phyloP scores from a whole-genome alignment of 1,140 invertebrate genomes.

The Drosophila willistoni region DNA sequence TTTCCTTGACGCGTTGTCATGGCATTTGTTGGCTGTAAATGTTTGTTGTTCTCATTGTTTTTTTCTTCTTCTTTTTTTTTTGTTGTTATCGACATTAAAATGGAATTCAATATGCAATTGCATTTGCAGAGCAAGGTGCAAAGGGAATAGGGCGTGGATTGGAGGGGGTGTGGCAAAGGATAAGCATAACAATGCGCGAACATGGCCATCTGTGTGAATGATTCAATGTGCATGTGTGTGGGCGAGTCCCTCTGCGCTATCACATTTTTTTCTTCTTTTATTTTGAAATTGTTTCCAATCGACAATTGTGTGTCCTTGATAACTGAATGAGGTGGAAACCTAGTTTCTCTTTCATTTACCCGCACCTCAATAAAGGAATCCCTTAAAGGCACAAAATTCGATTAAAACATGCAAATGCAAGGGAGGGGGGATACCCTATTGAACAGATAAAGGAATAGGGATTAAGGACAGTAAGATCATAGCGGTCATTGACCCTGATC shows the following conservation, averaged over 20 bases:
- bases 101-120: constrained; percentile 62
- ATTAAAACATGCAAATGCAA: constrained; percentile 72
- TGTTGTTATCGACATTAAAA: constrained; percentile 47
- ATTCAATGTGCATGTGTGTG: constrained; percentile 22
- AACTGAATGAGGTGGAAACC: constrained; percentile 25
- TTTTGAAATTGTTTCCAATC: constrained; percentile 60
- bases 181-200: constrained; percentile 22
- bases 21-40: constrained; percentile 46
- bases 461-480: no score
- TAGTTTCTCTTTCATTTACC: constrained; percentile 24
- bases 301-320: constrained; percentile 57
- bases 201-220: constrained; percentile 12
- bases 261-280: constrained; percentile 55
- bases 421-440: background rate
- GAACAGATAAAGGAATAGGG: no score
- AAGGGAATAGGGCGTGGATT: constrained; percentile 7
- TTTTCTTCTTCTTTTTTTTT: background rate
- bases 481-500: no score
- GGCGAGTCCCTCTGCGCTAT: constrained; percentile 39
- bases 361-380: background rate
- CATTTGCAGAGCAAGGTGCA: constrained; percentile 38
- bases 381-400: constrained; percentile 35
- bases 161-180: background rate
- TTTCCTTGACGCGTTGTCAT: constrained; percentile 53
- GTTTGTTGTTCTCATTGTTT: constrained; percentile 8